A percentile compares a stretch with the other conserved stretches of the same genome.
Conservation (phyloP, 2,888 invertebrate species). For the Chouioia cunea region DNA sequence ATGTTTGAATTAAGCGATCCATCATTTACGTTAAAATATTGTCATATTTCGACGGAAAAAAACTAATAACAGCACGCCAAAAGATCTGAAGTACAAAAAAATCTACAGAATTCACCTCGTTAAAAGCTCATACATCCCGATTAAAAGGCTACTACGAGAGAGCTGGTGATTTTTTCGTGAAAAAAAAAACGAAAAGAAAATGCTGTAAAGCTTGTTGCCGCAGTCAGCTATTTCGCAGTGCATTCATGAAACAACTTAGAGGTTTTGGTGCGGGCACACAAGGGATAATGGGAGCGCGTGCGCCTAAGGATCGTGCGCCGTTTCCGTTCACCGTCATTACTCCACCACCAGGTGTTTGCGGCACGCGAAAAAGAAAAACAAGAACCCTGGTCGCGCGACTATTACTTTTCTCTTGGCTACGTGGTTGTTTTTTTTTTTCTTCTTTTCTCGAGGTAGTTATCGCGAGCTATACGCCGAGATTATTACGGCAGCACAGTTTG, state of each 20-base stretch:
- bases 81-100: too few relatives aligned
- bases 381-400: slow-evolving; percentile 14
- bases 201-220: slow-evolving; percentile 25
- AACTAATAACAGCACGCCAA: too few relatives aligned
- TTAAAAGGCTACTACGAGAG: slow-evolving; percentile 35
- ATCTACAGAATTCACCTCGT: too few relatives aligned
- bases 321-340: slow-evolving; percentile 49
- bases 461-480: slow-evolving; percentile 2
- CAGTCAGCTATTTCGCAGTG: slow-evolving; percentile 19
- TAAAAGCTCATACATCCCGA: too few relatives aligned
- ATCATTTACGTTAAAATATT: too few relatives aligned
- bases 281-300: background rate
- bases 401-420: slow-evolving; percentile 21
- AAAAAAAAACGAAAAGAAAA: slow-evolving; percentile 11
- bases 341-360: slow-evolving; percentile 29
- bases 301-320: slow-evolving; percentile 11
- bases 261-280: background rate
- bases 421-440: slow-evolving; percentile 20
- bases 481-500: slow-evolving; percentile 4
- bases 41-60: too few relatives aligned
- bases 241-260: slow-evolving; percentile 25
- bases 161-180: slow-evolving; percentile 20
- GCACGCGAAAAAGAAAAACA: slow-evolving; percentile 16
- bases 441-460: background rate
- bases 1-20: too few relatives aligned